Evolutionary conservation across 2,113 vertebrate genomes (phyloP), one percentile per base, ranked within the genome.

Genomic region (Origma solitaria): DNA sequence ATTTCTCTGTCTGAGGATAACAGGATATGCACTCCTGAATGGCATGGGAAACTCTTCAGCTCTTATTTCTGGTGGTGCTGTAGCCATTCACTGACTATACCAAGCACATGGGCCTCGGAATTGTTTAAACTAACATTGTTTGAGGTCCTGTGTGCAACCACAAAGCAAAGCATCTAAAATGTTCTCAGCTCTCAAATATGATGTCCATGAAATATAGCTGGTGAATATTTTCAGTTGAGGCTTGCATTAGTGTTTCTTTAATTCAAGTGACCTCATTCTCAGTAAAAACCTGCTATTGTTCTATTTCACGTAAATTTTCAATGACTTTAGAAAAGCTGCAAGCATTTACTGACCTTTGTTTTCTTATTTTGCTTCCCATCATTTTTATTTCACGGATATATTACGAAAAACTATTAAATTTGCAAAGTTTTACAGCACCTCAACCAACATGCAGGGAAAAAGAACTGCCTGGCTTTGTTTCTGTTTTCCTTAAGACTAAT

Each of bases 401-500:
- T 69, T 87, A 73, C 45, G 58, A 85, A 94, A 42, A 66, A 42
- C 51, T 57, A 38, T 89, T 93, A 94, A 93, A 95, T 90, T 61
- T 72, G 71, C 58, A 37, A 73, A 91, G 82, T 91, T 91, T 81
- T 88, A 82, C 1, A 0, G 65, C 47, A 89, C 18, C 44, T 92
- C 64, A 56, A 62, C n/a, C 65, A 96, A 78, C 11, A 13, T 73
- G 30, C 58, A 35, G 45, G 78, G 47, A n/a, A 89, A 90, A 88
- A 88, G 38, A 78, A 87, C 75, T 65, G 47, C 65, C 66, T 84
- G 66, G 66, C 69, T 95, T 86, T 95, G 94, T 92, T 85, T 86
- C 89, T 51, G 49, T 71, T 97, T 96, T 96, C 85, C 91, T 95
- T 77, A 83, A 94, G 64, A 94, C 91, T 95, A 96, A 97, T 96